Evolutionary conservation across 2,113 vertebrate genomes (phyloP).

Genomic region (Procapra przewalskii): DNA sequence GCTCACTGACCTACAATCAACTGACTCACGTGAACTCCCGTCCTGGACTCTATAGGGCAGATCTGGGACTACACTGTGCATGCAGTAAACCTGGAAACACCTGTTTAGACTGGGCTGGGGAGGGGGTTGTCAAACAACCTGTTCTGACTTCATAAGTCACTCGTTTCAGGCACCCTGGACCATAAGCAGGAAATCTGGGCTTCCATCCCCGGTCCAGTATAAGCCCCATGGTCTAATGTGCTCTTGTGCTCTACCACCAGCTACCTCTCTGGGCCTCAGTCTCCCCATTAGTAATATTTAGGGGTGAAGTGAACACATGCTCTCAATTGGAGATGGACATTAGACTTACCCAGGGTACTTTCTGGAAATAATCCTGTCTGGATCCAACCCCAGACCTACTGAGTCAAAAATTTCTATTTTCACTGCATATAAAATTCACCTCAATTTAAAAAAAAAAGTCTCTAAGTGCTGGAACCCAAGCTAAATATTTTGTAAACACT

Average conservation of each 20-base stretch:
- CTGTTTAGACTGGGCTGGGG: background rate
- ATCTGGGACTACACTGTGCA: background rate
- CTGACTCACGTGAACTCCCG: background rate
- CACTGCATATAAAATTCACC: background rate
- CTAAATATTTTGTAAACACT: background rate
- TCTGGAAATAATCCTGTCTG: background rate
- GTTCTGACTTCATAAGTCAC: background rate
- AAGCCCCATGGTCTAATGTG: background rate
- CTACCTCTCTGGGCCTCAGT: background rate
- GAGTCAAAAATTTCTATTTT: background rate
- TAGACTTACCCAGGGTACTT: background rate
- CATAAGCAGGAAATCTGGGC: background rate
- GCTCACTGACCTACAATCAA: background rate
- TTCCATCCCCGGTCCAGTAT: accelerated
- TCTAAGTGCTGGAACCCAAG: background rate
- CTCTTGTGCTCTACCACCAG: background rate
- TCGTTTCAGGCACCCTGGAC: background rate
- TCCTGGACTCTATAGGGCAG: background rate
- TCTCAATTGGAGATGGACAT: background rate
- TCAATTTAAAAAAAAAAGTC: background rate
- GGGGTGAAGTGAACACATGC: background rate
- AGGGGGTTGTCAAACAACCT: background rate
- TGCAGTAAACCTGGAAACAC: background rate
- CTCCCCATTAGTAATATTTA: background rate
- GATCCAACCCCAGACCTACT: background rate